Evolutionary conservation across 37 sponge, comb jelly and placozoan species (phyloP).

Genomic region (Hexactinellida sp.): DNA sequence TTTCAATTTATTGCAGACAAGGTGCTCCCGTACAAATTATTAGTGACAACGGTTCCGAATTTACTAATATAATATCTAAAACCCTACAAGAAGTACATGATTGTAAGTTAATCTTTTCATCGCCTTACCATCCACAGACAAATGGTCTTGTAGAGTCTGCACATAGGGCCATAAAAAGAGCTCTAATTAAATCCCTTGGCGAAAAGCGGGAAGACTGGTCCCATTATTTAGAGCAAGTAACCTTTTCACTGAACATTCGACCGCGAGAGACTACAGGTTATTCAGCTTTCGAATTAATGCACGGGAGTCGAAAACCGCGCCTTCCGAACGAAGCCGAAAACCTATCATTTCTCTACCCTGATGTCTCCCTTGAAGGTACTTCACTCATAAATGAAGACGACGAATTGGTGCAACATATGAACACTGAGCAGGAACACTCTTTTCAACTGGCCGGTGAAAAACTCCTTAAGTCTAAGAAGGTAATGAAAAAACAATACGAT

Average conservation of each 20-base stretch:
- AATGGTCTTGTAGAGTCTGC: background rate
- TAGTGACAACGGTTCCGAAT: background rate
- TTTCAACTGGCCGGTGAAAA: background rate
- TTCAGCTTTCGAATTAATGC: constrained; percentile 8
- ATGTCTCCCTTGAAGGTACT: background rate
- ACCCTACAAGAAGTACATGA: background rate
- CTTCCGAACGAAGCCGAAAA: background rate
- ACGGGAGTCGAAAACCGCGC: background rate
- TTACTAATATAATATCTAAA: background rate
- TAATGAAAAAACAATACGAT: constrained; percentile 1
- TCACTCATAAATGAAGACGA: background rate
- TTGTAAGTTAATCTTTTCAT: background rate
- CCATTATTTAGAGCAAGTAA: background rate
- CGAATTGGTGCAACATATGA: background rate
- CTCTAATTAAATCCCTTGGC: background rate
- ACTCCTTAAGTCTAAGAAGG: background rate
- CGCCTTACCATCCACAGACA: background rate
- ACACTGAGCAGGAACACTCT: background rate
- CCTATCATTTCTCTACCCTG: background rate
- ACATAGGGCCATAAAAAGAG: background rate
- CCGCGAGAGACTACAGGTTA: background rate
- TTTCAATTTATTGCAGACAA: background rate
- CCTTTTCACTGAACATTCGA: background rate
- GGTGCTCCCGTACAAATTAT: background rate
- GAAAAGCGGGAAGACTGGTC: background rate